phyloP scores from a whole-genome alignment of 2,888 invertebrate species.

The Bembecia ichneumoniformis region DNA sequence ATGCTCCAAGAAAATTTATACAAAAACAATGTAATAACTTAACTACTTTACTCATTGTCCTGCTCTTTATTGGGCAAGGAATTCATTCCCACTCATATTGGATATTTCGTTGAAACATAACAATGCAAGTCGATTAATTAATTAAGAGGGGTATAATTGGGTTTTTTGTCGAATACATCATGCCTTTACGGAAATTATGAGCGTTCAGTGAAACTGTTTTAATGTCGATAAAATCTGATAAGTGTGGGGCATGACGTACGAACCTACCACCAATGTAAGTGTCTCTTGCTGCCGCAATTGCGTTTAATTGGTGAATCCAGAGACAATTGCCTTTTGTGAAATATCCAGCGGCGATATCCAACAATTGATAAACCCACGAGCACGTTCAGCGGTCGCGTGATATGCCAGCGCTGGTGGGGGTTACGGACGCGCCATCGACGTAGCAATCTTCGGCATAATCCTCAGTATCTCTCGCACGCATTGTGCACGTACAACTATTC shows the following conservation, averaged over 20 bases:
- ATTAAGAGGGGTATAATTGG: slow-evolving; percentile 8
- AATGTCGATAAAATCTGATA: slow-evolving; percentile 7
- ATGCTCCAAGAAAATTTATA: slow-evolving; percentile 20
- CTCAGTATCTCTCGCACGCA: neutral
- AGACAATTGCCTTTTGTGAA: slow-evolving; percentile 13
- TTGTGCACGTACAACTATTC: neutral
- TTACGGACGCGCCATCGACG: slow-evolving; percentile 17
- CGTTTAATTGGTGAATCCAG: slow-evolving; percentile 14
- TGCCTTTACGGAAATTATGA: slow-evolving; percentile 3
- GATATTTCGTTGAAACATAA: slow-evolving; percentile 24
- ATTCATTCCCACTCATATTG: slow-evolving; percentile 43
- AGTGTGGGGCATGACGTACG: slow-evolving; percentile 1
- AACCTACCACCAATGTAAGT: slow-evolving; percentile 1
- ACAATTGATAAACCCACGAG: slow-evolving; percentile 20
- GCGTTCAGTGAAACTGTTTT: slow-evolving; percentile 7
- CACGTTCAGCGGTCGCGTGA: slow-evolving; percentile 46
- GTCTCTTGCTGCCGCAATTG: slow-evolving; percentile 8
- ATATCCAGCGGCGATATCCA: slow-evolving; percentile 19
- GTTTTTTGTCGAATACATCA: slow-evolving; percentile 7
- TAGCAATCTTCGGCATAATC: slow-evolving; percentile 25
- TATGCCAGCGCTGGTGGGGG: slow-evolving; percentile 36
- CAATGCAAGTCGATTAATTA: slow-evolving; percentile 8
- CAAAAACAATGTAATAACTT: slow-evolving; percentile 57
- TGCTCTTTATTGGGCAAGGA: slow-evolving; percentile 38
- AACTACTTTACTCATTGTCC: slow-evolving; percentile 39